A percentile compares a stretch with the other conserved stretches of the same genome.
Conservation (phyloP, 2,113 vertebrate genomes). For the Oreocharis arfaki region DNA sequence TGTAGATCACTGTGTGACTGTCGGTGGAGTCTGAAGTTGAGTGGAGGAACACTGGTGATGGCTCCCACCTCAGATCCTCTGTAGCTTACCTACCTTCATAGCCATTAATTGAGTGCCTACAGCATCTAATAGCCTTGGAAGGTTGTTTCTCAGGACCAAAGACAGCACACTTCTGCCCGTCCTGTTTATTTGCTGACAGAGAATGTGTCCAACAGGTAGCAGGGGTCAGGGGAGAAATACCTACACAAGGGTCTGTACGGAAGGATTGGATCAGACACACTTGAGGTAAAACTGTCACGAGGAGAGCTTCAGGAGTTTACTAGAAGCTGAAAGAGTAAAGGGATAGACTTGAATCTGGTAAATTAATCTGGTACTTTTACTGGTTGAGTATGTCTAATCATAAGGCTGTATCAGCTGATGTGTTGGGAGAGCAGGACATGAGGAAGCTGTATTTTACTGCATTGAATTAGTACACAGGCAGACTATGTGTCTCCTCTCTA, state of each 20-base stretch:
- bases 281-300: neutral
- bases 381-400: neutral
- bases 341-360: neutral
- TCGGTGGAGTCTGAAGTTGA: accelerated
- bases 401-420: neutral
- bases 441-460: neutral
- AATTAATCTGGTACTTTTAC: neutral
- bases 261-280: neutral
- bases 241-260: neutral
- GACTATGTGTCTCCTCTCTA: neutral
- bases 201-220: too few species aligned
- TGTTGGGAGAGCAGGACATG: neutral
- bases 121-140: neutral
- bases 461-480: neutral
- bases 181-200: neutral
- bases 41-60: neutral
- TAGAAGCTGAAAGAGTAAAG: neutral
- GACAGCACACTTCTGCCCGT: neutral
- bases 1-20: neutral
- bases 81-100: neutral
- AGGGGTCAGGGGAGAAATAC: neutral
- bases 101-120: neutral
- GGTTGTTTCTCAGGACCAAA: neutral
- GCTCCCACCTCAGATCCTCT: neutral
- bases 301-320: neutral